phyloP scores from a whole-genome alignment of 2,113 vertebrate species.

The Notarius lentiginosus region DNA sequence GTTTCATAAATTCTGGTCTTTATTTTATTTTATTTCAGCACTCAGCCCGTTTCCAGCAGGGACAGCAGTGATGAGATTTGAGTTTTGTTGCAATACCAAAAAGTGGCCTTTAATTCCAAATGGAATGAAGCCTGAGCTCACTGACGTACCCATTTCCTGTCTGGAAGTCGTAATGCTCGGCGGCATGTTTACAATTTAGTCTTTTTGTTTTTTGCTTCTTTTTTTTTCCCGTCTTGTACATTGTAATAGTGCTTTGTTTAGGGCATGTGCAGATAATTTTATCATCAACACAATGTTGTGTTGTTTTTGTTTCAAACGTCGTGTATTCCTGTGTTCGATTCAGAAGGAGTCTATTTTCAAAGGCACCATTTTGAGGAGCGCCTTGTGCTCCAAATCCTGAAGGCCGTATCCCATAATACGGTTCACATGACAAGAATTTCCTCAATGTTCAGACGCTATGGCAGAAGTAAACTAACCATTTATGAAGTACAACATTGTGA shows the following conservation, averaged over 20 bases:
- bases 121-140: background rate
- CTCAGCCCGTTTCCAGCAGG: background rate
- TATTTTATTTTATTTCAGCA: background rate
- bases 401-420: background rate
- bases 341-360: background rate
- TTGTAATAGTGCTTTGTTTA: background rate
- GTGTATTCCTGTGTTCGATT: background rate
- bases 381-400: no score
- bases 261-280: background rate
- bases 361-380: no score
- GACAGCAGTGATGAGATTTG: background rate
- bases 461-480: background rate
- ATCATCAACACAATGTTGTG: background rate
- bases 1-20: background rate
- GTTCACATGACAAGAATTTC: background rate
- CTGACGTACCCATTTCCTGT: background rate
- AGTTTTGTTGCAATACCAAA: constrained; percentile 3
- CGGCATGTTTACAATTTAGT: background rate
- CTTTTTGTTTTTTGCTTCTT: background rate
- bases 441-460: background rate
- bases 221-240: background rate
- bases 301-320: background rate
- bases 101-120: background rate
- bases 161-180: background rate
- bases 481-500: background rate